Evolutionary conservation across 2,113 vertebrate genomes (phyloP).

Genomic region (Osmerus eperlanus): DNA sequence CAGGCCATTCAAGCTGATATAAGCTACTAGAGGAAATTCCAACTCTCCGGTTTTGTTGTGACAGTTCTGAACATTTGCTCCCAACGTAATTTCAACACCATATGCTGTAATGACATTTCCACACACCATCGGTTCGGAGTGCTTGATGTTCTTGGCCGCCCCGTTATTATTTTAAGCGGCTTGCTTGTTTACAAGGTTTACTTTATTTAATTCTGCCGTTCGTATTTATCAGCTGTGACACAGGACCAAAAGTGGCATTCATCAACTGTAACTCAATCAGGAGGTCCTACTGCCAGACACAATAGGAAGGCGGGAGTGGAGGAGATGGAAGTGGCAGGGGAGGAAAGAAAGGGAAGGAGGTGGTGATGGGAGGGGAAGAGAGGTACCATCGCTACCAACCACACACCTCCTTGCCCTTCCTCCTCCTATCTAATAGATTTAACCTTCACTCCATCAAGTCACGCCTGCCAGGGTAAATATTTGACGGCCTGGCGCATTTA

Average conservation of each 20-base stretch:
- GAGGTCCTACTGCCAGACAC: conserved; percentile 1
- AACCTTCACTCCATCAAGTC: conserved; percentile 8
- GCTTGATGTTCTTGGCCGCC: too few relatives aligned
- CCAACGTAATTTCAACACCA: too few relatives aligned
- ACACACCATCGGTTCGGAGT: too few relatives aligned
- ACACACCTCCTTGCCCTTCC: background rate
- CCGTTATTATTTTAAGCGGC: too few relatives aligned
- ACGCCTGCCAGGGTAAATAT: conserved; percentile 31
- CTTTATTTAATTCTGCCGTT: background rate
- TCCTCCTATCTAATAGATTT: conserved; percentile 22
- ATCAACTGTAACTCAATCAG: conserved; percentile 16
- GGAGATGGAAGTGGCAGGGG: too few relatives aligned
- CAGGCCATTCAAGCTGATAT: too few relatives aligned
- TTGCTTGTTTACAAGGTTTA: background rate
- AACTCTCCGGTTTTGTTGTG: too few relatives aligned
- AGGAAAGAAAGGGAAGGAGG: background rate
- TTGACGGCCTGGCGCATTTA: conserved; percentile 34
- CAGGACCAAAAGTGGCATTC: conserved; percentile 11
- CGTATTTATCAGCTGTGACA: background rate
- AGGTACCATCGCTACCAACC: background rate
- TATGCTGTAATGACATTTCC: too few relatives aligned
- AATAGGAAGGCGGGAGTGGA: background rate
- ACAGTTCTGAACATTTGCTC: too few relatives aligned
- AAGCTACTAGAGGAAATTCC: too few relatives aligned
- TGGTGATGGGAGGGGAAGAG: background rate